Percentiles rank a stretch among this genome's conserved stretches.
Evolutionary conservation across 1,140 invertebrate species (phyloP).

Genomic region (Papilio xuthus): DNA sequence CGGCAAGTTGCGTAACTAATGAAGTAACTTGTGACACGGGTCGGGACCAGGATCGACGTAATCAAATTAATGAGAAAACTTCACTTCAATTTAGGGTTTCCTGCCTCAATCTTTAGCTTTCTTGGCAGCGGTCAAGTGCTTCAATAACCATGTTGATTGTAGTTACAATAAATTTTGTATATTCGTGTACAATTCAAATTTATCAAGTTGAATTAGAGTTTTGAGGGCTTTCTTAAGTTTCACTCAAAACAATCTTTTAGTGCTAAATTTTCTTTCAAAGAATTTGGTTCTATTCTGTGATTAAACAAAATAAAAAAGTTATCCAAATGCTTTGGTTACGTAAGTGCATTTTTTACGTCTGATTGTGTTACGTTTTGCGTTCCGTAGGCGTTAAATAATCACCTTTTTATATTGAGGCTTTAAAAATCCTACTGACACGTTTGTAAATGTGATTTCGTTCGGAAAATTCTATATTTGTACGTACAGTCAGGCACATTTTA

Average conservation of each 20-base stretch:
- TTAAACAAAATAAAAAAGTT: not conserved
- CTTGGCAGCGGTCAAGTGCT: constrained; percentile 71
- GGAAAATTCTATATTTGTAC: constrained; percentile 19
- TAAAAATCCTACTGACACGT: not conserved
- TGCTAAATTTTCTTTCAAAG: not conserved
- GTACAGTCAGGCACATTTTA: constrained; percentile 52
- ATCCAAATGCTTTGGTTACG: not conserved
- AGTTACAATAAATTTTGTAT: constrained; percentile 42
- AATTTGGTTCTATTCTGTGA: not conserved
- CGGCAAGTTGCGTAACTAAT: constrained; percentile 78
- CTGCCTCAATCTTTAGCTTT: constrained; percentile 76
- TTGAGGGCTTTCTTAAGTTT: not conserved
- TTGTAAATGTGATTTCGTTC: not conserved
- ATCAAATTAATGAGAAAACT: constrained; percentile 82
- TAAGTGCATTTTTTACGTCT: not conserved
- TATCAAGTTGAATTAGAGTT: not conserved
- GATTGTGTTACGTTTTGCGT: not conserved
- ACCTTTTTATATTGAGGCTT: not conserved
- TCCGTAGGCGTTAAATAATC: not conserved
- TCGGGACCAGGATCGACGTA: constrained; percentile 78
- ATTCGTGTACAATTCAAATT: constrained; percentile 15
- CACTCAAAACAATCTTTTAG: not conserved
- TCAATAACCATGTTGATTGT: constrained; percentile 52
- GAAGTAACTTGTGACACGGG: constrained; percentile 81
- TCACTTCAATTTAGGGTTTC: constrained; percentile 79